These are phyloP conservation scores for Melanotaenia duboulayi DNA, from an alignment of 2,113 vertebrate genomes.

Conservation along the genomic window DNA sequence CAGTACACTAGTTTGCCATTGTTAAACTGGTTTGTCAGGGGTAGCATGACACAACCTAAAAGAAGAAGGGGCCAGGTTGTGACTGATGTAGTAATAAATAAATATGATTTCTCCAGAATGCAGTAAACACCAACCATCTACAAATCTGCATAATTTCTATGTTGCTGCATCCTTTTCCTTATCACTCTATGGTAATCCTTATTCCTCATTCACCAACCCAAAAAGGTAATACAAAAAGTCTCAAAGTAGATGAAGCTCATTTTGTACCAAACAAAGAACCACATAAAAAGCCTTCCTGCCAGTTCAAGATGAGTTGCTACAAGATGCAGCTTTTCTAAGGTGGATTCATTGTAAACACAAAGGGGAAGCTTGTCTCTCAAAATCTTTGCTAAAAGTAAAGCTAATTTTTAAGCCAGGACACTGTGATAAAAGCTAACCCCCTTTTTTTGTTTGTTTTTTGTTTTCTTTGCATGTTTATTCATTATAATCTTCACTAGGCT, in stretches of 20 bases:
- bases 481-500: background rate
- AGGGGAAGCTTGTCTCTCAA: conserved; percentile 43
- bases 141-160: conserved; percentile 9
- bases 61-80: background rate
- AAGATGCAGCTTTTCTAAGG: conserved; percentile 52
- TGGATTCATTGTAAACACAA: conserved; percentile 54
- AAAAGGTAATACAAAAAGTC: conserved; percentile 36
- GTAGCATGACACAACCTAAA: background rate
- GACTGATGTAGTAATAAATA: conserved; percentile 9
- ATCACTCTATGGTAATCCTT: conserved; percentile 28
- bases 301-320: conserved; percentile 59
- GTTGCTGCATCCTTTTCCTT: conserved; percentile 27
- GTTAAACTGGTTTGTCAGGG: background rate
- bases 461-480: background rate
- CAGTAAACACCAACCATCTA: background rate
- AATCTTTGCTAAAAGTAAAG: conserved; percentile 31
- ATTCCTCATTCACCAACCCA: conserved; percentile 32
- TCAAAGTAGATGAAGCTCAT: conserved; percentile 35
- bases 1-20: conserved; percentile 1
- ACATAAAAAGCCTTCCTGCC: conserved; percentile 56
- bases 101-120: conserved; percentile 14
- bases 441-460: background rate
- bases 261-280: conserved; percentile 53
- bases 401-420: conserved; percentile 27
- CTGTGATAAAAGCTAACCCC: conserved; percentile 22